Evolutionary conservation across 1,140 invertebrate genomes (phyloP), one percentile per base, ranked within the genome.

Genomic region (Lucilia cuprina): DNA sequence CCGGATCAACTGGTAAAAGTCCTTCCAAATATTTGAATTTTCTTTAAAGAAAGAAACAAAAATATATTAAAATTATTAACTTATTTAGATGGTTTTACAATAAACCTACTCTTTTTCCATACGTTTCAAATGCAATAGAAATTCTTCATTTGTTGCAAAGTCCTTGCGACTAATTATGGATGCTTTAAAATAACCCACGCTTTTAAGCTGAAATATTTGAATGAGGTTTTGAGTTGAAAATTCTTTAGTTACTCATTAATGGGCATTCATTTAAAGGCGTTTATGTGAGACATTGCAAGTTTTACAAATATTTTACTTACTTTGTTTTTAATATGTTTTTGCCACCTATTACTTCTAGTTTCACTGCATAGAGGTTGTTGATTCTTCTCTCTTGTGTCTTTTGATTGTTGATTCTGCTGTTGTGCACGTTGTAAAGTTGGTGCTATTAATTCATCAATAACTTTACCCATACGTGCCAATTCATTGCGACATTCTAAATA

Each of bases 1-100:
- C 93, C 0, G 92, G 93, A 85, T 93, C 89, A 14, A 93, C 88
- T 0, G 93, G 93, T 65, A 91, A 87, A 25, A 91, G 82, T 0
- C 92, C 93, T 84, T 92, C 87, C 84, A 92, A 86, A 83, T 91
- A 90, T 9, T 88, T 87, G 83, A 92, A 89, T 83, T 34, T 21
- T 80, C 84, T 85, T 19, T 5, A 25, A 83, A 65, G 34, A 19
- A 14, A 65, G 70, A 78, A 78, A 13, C 35, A 34, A 49, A 30
- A 30, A 13, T 41, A 35, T 41, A 13, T 8, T 14, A 77, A 14
- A 5, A 0, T 77, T 41, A 41, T 35, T 35, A n/a, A 0, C n/a
- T 3, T 30, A 30, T 2, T 30, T 30, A 30, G 25, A 30, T 2
- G 1, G 25, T 30, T 2, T 30, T 19, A 47, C 21, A 65, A 74